Base-by-base conservation (phyloP, 2,113 vertebrate genomes). In the Equus przewalskii region DNA sequence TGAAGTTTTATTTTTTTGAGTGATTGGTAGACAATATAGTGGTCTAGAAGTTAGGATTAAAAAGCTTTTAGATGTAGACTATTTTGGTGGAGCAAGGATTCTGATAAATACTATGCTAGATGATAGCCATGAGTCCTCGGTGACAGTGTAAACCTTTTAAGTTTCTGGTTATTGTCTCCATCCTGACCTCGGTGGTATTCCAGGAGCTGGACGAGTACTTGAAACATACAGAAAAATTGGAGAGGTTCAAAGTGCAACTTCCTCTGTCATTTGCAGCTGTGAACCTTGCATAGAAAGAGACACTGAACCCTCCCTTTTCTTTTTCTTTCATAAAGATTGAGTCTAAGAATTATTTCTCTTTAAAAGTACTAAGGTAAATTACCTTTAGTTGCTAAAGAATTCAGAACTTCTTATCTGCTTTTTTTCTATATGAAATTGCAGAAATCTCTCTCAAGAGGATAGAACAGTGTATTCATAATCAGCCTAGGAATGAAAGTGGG, bases 331-430 rank as follows among this genome's bases (percentile, higher is more conserved):
- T 91, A n/a, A 83, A 49, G 69, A 81, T 91, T 80, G 54, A 56
- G 33, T 80, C 93, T 73, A 72, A 83, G 76, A 95, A 56, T 73
- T 21, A 65, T 82, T 96, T 88, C 24, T 72, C 33, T 86, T 87
- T 83, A 67, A 73, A 83, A 67, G 30, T 67, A 70, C 41, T 10
- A 70, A n/a, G 67, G 41, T 73, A 93, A 94, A 82, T 86, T 69
- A n/a, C 28, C 21, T 33, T 65, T 49, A 36, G 62, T 69, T 86
- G 41, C 81, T 54, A 90, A 88, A 84, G 33, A 96, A 60, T 73
- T 92, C 9, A 60, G 51, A 89, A 83, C 33, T 80, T 49, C 5
- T 44, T 85, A 12, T 54, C 49, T 67, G 7, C 26, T 24, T 22
- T 36, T 65, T 65, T 92, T 81, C 26, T 36, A 1, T 88, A 16